Base-by-base conservation (phyloP, 2,888 invertebrate genomes). In the Gerris lacustris region DNA sequence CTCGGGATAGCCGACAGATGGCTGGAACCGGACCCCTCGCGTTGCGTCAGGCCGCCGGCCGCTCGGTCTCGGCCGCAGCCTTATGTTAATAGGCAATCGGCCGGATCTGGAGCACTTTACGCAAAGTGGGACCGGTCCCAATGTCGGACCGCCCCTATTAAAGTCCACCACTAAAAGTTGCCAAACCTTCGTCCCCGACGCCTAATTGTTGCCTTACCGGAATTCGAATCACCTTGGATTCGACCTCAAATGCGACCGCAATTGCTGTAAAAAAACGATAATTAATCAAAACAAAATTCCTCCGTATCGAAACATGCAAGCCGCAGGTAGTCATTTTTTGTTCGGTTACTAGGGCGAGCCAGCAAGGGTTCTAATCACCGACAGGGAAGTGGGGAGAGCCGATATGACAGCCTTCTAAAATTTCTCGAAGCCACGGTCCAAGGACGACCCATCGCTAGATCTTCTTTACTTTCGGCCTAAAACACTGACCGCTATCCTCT, bases 71-170 rank as follows among this genome's bases (percentile, higher is more conserved):
- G 15, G 55, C 55, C 55, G 55, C 55, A 55, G 55, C 15, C 55
- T 55, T 15, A 55, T 55, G 55, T 55, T 55, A 55, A 55, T 55
- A 55, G 9, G 55, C 11, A 55, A 55, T 55, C 55, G 55, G 15
- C 55, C 55, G 55, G 55, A 55, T 55, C 55, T 55, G 55, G 55
- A 55, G 55, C 55, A 55, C 55, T 55, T 55, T 55, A 55, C 55
- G 55, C 55, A 55, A 55, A 55, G 55, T 55, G 55, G 55, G 55
- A 55, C 55, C 55, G 15, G 55, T 55, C 15, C 55, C 55, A 55
- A 55, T 55, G 55, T 55, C 55, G 55, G 55, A 55, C 55, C 55
- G 55, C 55, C 55, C 55, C 55, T 55, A 55, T 55, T 55, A 55
- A 55, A 55, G 55, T 55, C 55, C 55, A 55, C 55, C 55, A 55